These are phyloP conservation scores for Psephotus haematonotus DNA, from an alignment of 2,113 vertebrate species.

Conservation along the genomic window DNA sequence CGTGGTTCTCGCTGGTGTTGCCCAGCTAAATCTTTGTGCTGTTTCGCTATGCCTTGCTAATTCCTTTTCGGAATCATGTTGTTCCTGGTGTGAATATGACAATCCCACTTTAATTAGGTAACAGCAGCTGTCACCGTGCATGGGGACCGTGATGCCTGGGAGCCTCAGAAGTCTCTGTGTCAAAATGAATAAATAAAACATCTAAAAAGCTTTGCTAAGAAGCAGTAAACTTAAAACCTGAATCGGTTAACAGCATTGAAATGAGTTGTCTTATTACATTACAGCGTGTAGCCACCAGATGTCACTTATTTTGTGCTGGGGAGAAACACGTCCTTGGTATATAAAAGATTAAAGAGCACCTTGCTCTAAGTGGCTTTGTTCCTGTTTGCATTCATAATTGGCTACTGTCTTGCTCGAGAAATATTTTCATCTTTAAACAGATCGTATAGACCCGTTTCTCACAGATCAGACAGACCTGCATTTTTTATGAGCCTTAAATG, in stretches of 20 bases:
- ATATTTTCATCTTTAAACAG: not conserved
- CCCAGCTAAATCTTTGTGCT: not conserved
- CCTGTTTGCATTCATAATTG: not conserved
- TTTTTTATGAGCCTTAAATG: constrained; percentile 35
- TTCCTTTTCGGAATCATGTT: not conserved
- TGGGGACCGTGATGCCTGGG: not conserved
- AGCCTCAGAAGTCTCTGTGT: not conserved
- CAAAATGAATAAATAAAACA: constrained; percentile 27
- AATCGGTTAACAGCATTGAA: not conserved
- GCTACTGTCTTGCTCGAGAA: not conserved
- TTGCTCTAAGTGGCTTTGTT: not conserved
- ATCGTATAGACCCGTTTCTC: not conserved
- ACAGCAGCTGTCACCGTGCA: not conserved
- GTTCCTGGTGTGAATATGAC: not conserved
- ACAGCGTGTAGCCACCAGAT: not conserved
- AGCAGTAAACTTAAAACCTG: not conserved
- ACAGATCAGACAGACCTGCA: not conserved
- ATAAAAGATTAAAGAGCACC: not conserved
- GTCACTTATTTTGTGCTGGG: not conserved
- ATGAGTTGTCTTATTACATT: not conserved
- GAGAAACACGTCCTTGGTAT: not conserved
- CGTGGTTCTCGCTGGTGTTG: not conserved
- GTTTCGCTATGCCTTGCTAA: not conserved
- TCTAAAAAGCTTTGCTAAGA: not conserved
- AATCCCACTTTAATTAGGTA: not conserved